phyloP scores from a whole-genome alignment of 2,113 vertebrate species.

The Litocranius walleri region DNA sequence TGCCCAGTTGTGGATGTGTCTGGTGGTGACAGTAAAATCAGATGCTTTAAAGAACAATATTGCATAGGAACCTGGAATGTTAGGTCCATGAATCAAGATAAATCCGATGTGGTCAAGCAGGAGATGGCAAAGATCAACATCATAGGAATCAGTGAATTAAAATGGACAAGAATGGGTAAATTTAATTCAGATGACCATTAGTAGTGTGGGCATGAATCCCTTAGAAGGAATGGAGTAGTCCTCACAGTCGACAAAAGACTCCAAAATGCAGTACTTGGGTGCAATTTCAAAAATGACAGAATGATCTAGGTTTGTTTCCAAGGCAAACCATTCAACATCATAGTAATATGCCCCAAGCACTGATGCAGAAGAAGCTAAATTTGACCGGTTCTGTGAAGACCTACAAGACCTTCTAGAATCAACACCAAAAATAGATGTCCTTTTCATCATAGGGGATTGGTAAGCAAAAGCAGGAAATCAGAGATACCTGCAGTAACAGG shows the following conservation, averaged over 20 bases:
- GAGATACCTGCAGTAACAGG: background rate
- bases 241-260: background rate
- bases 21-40: background rate
- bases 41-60: background rate
- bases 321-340: background rate
- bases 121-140: background rate
- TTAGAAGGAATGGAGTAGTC: background rate
- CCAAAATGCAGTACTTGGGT: background rate
- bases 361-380: background rate
- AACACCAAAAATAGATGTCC: background rate
- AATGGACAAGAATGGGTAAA: background rate
- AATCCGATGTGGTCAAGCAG: fast-evolving
- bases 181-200: background rate
- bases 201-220: background rate
- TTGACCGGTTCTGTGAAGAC: background rate
- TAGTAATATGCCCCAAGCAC: background rate
- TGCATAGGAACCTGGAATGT: background rate
- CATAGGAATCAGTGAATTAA: background rate
- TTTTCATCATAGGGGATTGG: background rate
- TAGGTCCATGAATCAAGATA: background rate
- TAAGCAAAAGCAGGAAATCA: background rate
- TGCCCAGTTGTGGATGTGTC: background rate
- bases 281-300: background rate
- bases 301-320: background rate
- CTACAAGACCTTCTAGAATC: background rate